Evolutionary conservation across 2,113 vertebrate species (phyloP).

Genomic region (Indicator indicator): DNA sequence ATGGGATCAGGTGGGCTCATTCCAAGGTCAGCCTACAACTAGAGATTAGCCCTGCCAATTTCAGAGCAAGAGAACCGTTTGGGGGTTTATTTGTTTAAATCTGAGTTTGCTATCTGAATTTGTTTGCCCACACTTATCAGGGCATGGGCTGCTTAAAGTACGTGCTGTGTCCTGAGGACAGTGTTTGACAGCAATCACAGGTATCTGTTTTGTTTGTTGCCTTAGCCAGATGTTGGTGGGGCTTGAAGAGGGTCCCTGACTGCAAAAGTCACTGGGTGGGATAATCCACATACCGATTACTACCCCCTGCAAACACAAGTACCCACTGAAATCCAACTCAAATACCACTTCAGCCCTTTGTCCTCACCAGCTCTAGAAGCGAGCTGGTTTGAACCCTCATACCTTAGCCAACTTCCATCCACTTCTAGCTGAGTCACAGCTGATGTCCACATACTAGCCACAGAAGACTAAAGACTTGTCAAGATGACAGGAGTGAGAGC

Average conservation of each 20-base stretch:
- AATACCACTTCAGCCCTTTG: background rate
- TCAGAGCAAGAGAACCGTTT: background rate
- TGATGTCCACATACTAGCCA: background rate
- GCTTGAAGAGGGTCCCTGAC: background rate
- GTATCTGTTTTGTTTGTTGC: background rate
- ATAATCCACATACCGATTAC: background rate
- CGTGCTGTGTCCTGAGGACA: background rate
- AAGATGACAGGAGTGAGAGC: background rate
- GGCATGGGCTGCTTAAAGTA: background rate
- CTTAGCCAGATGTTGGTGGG: background rate
- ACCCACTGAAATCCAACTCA: background rate
- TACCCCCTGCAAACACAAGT: background rate
- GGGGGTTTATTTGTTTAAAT: background rate
- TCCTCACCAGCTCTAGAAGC: background rate
- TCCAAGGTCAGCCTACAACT: background rate
- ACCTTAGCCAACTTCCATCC: background rate
- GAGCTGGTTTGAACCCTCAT: background rate
- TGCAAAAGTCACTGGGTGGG: background rate
- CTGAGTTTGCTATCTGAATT: background rate
- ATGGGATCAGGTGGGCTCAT: background rate
- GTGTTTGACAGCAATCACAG: background rate
- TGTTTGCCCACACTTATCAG: background rate
- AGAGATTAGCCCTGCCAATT: background rate
- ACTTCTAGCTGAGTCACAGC: background rate
- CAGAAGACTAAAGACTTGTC: background rate